These are phyloP conservation scores for Cranoglanis bouderius DNA, from an alignment of 2,113 vertebrate genomes.

Conservation along the genomic window DNA sequence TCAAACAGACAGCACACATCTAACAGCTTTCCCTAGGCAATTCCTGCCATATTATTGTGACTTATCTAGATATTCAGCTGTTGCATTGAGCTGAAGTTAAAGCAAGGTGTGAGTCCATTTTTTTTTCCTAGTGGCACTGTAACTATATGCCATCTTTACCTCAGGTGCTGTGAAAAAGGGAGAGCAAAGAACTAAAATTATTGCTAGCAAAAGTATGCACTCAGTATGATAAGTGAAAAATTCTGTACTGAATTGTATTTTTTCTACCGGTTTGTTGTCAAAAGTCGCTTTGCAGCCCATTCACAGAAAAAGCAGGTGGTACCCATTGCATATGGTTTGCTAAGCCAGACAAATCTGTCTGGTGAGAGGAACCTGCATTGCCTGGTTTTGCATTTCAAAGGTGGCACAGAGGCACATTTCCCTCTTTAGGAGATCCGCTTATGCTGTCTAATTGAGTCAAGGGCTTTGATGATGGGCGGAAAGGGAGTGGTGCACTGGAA, in stretches of 20 bases:
- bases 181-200: neutral
- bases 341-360: slow-evolving; percentile 57
- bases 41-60: slow-evolving; percentile 46
- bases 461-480: slow-evolving; percentile 70
- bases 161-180: slow-evolving; percentile 8
- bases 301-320: slow-evolving; percentile 34
- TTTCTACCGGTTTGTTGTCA: slow-evolving; percentile 20
- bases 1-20: slow-evolving; percentile 24
- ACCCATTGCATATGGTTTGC: slow-evolving; percentile 38
- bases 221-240: slow-evolving; percentile 3
- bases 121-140: slow-evolving; percentile 18
- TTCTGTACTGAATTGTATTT: slow-evolving; percentile 1
- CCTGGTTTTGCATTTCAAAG: slow-evolving; percentile 72
- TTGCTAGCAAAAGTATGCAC: neutral
- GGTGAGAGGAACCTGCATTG: slow-evolving; percentile 57
- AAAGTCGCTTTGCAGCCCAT: slow-evolving; percentile 11
- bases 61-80: slow-evolving; percentile 48
- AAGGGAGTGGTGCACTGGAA: slow-evolving; percentile 53
- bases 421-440: slow-evolving; percentile 54
- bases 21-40: slow-evolving; percentile 38
- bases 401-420: slow-evolving; percentile 54
- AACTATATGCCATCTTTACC: slow-evolving; percentile 20
- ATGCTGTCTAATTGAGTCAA: slow-evolving; percentile 67
- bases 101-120: slow-evolving; percentile 9
- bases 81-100: slow-evolving; percentile 32